Evolutionary conservation across 1,140 invertebrate species (phyloP).

Genomic region (Meloidogyne floridensis): DNA sequence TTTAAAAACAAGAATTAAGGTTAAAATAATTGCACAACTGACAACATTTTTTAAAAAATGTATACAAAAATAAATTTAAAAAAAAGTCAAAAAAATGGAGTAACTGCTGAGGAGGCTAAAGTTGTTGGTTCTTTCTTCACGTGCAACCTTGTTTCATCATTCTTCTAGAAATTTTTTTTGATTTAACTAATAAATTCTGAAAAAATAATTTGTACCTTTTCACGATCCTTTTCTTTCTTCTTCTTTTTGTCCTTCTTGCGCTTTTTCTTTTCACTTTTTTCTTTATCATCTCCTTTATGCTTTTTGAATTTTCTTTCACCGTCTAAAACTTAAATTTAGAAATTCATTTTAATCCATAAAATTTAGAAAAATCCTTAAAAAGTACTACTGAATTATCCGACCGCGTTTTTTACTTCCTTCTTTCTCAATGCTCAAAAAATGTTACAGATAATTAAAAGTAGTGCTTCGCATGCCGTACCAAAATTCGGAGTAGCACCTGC

Average conservation of each 20-base stretch:
- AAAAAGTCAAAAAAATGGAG: constrained; percentile 6
- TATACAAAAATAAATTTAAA: neutral
- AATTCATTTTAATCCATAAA: neutral
- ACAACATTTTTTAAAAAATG: constrained; percentile 1
- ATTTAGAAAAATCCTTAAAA: no score
- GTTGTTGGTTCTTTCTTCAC: constrained; percentile 15
- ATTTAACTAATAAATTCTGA: neutral
- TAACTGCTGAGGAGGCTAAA: neutral
- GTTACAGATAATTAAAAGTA: no score
- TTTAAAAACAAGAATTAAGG: neutral
- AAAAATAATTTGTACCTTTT: constrained; percentile 71
- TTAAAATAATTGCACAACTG: neutral
- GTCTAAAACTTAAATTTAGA: constrained; percentile 24
- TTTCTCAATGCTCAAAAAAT: no score
- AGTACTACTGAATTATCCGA: no score
- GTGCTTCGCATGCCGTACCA: no score
- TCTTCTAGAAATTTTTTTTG: neutral
- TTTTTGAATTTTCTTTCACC: constrained; percentile 75
- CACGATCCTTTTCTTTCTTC: constrained; percentile 74
- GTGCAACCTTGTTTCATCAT: neutral
- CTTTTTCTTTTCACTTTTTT: constrained; percentile 47
- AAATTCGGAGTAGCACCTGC: no score
- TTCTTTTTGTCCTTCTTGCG: constrained; percentile 78
- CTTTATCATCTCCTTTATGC: constrained; percentile 85
- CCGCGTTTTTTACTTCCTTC: no score